Conservation (phyloP, 92 coral and sea anemone species). For the Chrysogorgia sp. region DNA sequence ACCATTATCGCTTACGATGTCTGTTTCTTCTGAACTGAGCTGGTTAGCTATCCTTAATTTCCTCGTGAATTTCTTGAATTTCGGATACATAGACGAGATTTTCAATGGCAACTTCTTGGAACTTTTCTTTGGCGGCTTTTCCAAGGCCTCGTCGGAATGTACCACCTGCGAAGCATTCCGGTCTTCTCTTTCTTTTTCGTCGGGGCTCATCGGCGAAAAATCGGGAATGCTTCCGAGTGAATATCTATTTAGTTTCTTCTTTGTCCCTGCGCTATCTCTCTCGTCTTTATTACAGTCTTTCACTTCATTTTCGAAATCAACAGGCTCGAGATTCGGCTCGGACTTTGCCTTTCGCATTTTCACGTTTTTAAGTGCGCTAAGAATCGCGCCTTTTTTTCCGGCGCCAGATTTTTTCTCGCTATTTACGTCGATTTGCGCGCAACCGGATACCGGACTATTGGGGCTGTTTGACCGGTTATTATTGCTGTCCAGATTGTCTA, state of each 20-base stretch:
- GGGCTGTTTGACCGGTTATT: neutral
- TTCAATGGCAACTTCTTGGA: neutral
- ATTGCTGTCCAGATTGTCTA: neutral
- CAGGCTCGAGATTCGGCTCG: slow-evolving; percentile 30
- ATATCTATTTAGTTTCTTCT: neutral
- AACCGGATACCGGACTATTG: neutral
- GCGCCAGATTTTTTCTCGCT: neutral
- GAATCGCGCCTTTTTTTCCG: neutral
- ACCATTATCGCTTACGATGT: slow-evolving; percentile 1
- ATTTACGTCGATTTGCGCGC: neutral
- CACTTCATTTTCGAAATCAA: slow-evolving; percentile 2
- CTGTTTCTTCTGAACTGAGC: neutral
- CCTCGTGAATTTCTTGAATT: slow-evolving; percentile 16
- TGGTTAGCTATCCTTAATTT: slow-evolving; percentile 26
- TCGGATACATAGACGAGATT: slow-evolving; percentile 22
- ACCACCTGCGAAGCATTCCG: neutral
- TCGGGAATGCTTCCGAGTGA: neutral
- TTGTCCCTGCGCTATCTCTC: neutral
- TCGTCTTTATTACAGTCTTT: neutral
- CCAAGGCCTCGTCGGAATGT: neutral
- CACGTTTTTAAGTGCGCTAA: neutral
- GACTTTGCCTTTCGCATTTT: slow-evolving; percentile 24
- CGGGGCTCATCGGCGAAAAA: neutral
- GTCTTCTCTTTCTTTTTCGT: no score
- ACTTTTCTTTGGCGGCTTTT: neutral